These are phyloP conservation scores for Lasiurus borealis DNA, from an alignment of 2,113 vertebrate genomes.

Conservation along the genomic window DNA sequence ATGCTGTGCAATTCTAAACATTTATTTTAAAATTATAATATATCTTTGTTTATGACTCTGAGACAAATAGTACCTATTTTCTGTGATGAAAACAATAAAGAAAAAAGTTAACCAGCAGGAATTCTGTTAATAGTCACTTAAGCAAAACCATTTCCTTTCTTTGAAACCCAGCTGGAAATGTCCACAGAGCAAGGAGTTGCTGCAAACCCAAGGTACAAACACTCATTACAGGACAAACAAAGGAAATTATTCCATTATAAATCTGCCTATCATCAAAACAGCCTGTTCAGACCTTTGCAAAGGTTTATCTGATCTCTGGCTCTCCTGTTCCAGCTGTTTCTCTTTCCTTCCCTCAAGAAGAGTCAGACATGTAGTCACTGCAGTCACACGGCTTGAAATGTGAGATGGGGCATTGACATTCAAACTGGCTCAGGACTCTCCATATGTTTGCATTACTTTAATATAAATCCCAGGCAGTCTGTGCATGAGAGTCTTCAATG, in stretches of 20 bases:
- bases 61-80: constrained; percentile 55
- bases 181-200: neutral
- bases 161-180: constrained; percentile 76
- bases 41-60: neutral
- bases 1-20: neutral
- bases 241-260: constrained; percentile 84
- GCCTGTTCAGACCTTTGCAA: constrained; percentile 16
- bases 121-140: constrained; percentile 84
- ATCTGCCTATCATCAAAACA: constrained; percentile 77
- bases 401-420: neutral
- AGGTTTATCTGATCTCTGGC: constrained; percentile 50
- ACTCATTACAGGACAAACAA: constrained; percentile 74
- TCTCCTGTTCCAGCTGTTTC: neutral
- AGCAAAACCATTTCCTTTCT: constrained; percentile 84
- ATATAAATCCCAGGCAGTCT: neutral
- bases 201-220: constrained; percentile 41
- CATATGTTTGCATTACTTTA: neutral
- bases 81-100: constrained; percentile 59
- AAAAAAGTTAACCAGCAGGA: constrained; percentile 83
- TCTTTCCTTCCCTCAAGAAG: constrained; percentile 46
- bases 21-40: constrained; percentile 63
- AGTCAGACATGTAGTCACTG: neutral
- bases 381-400: neutral
- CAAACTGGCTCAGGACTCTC: neutral
- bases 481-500: neutral